Base-by-base conservation (phyloP, 2,113 vertebrate genomes). In the Tenebrosternarchus preto region DNA sequence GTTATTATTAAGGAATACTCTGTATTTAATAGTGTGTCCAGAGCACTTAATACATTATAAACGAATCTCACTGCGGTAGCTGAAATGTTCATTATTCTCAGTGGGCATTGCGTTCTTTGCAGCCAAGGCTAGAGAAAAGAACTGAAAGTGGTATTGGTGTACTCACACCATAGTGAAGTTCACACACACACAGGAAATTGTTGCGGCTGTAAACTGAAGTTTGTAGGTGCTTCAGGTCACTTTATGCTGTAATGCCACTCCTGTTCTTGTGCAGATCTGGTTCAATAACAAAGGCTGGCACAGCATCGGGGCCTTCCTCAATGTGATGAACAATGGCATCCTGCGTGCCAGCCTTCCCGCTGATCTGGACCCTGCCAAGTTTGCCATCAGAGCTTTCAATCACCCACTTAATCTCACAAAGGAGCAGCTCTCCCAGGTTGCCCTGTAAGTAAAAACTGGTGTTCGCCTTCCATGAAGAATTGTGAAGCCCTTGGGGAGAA, bases 261-360 rank as follows among this genome's bases (percentile, higher is more conserved):
- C 24, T 78, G 9, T 81, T 0, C 76, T 56, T 67, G 16, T 81
- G 82, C 87, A 99, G 98, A 96, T 99, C 78, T 99, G 97, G 98
- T 99, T 99, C 87, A 99, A 99, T 89, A 99, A 98, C 92, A 99
- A 99, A 80, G 97, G 97, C 76, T 99, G 97, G 97, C 98, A 99
- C 86, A 97, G 97, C 55, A 93, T 99, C 0, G 94, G 94, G 9
- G 93, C 97, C 22, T 99, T 99, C 83, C 90, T 99, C 76, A 99
- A 97, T 1, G 96, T 99, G 78, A 96, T 99, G 89, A 99, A 98
- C 91, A 99, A 99, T 3, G 97, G 93, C 25, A 95, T 99, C 77
- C 93, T 99, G 78, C 93, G 96, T 7, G 92, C 96, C 36, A 97
- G 85, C 82, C 89, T 99, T 63, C 93, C 94, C 63, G 86, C 92